A percentile compares a stretch with the other conserved stretches of the same genome.
These are phyloP conservation scores for Lordiphosa clarofinis DNA, from an alignment of 1,140 invertebrate genomes.

Conservation along the genomic window DNA sequence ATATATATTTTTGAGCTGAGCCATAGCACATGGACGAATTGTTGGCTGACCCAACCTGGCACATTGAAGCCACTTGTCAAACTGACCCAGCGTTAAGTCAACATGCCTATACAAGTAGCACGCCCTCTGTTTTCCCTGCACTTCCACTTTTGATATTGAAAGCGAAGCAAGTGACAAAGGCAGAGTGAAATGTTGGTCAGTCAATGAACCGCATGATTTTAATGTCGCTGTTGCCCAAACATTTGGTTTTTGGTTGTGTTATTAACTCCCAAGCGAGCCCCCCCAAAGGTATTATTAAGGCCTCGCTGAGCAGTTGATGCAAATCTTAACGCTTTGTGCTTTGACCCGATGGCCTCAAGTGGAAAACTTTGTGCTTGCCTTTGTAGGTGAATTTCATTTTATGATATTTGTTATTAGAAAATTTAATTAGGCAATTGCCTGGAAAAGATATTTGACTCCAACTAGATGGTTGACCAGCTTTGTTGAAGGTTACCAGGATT, in stretches of 20 bases:
- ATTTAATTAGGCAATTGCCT: conserved; percentile 72
- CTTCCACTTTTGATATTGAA: conserved; percentile 66
- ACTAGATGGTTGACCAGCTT: too few species aligned
- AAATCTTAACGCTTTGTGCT: conserved; percentile 22
- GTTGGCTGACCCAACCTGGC: conserved; percentile 23
- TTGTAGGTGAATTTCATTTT: conserved; percentile 73
- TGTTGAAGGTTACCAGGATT: too few species aligned
- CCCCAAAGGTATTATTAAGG: conserved; percentile 32
- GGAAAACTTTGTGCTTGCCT: conserved; percentile 25
- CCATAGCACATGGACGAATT: conserved; percentile 17
- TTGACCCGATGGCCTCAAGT: conserved; percentile 9
- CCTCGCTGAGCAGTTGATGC: conserved; percentile 40
- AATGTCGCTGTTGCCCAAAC: conserved; percentile 44
- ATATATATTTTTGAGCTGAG: conserved; percentile 49
- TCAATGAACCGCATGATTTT: conserved; percentile 74
- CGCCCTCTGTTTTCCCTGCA: conserved; percentile 21
- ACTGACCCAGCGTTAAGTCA: conserved; percentile 39
- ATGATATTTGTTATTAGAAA: conserved; percentile 67
- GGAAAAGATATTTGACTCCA: conserved; percentile 31
- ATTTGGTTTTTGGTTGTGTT: conserved; percentile 40
- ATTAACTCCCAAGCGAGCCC: conserved; percentile 35
- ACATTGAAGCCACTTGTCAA: conserved; percentile 67
- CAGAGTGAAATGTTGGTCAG: conserved; percentile 41
- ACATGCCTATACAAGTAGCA: conserved; percentile 27
- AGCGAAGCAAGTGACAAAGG: conserved; percentile 23